Evolutionary conservation across 2,888 invertebrate species (phyloP).

Genomic region (Gymnosoma rotundatum): DNA sequence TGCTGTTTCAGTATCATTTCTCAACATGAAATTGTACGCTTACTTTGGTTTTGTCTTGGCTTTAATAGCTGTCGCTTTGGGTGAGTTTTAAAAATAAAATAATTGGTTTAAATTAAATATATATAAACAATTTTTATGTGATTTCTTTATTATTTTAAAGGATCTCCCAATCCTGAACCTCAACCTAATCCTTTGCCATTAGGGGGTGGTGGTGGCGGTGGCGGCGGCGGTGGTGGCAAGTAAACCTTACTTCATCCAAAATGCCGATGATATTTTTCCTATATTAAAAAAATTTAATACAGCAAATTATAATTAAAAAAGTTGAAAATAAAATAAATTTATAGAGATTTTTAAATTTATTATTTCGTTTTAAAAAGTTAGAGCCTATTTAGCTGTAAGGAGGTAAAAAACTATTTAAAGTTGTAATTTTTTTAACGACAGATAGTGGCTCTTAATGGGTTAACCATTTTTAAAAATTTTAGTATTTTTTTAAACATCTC

Average conservation of each 20-base stretch:
- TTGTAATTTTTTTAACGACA: too few relatives aligned
- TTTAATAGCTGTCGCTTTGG: constrained; percentile 51
- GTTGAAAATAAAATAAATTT: too few relatives aligned
- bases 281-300: neutral
- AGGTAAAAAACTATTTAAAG: too few relatives aligned
- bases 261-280: neutral
- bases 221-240: constrained; percentile 65
- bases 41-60: constrained; percentile 53
- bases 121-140: neutral
- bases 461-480: too few relatives aligned
- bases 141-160: constrained; percentile 10
- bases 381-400: too few relatives aligned
- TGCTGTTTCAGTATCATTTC: constrained; percentile 14
- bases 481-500: too few relatives aligned
- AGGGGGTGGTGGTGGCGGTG: constrained; percentile 65
- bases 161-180: constrained; percentile 60
- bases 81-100: constrained; percentile 30
- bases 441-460: too few relatives aligned
- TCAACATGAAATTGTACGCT: constrained; percentile 60
- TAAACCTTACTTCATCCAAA: neutral
- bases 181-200: constrained; percentile 43
- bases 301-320: neutral
- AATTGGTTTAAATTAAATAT: neutral
- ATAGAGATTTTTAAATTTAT: too few relatives aligned
- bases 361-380: too few relatives aligned